phyloP scores from a whole-genome alignment of 2,113 vertebrate genomes.

The Osmerus eperlanus region DNA sequence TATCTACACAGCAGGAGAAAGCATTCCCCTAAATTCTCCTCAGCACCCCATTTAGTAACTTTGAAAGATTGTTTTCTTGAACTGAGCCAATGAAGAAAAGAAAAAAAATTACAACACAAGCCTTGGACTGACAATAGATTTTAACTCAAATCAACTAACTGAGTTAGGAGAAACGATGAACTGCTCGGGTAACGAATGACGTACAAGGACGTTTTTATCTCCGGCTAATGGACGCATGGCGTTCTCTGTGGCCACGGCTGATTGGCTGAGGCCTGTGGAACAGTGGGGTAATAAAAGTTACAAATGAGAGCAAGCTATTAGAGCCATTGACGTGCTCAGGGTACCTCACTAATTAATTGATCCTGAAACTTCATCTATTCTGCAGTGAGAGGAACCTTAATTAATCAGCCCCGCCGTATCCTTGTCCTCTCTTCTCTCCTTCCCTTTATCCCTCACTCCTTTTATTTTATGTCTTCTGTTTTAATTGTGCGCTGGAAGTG shows the following conservation, averaged over 20 bases:
- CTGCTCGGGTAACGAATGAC: slow-evolving; percentile 1
- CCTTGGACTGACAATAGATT: not conserved
- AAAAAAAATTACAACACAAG: not conserved
- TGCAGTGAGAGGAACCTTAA: slow-evolving; percentile 65
- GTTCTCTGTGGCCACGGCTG: slow-evolving; percentile 43
- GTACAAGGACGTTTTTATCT: slow-evolving; percentile 19
- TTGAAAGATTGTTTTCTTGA: no score
- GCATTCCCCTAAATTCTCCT: no score
- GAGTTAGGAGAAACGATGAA: not conserved
- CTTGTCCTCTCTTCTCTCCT: slow-evolving; percentile 35
- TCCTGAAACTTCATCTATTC: slow-evolving; percentile 75
- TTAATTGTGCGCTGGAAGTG: slow-evolving; percentile 55
- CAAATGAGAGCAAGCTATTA: slow-evolving; percentile 74
- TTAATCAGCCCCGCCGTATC: slow-evolving; percentile 62
- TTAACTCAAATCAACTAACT: not conserved
- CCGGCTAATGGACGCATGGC: slow-evolving; percentile 51
- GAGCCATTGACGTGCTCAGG: slow-evolving; percentile 67
- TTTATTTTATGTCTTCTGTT: slow-evolving; percentile 38
- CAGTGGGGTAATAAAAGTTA: slow-evolving; percentile 72
- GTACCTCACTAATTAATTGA: slow-evolving; percentile 72
- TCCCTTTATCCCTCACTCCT: not conserved
- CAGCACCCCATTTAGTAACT: no score
- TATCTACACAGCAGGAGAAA: no score
- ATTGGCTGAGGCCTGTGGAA: slow-evolving; percentile 64
- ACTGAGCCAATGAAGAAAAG: no score